A percentile compares a stretch with the other conserved stretches of the same genome.
Evolutionary conservation across 2,888 invertebrate species (phyloP).

Genomic region (Lottia gigantea): DNA sequence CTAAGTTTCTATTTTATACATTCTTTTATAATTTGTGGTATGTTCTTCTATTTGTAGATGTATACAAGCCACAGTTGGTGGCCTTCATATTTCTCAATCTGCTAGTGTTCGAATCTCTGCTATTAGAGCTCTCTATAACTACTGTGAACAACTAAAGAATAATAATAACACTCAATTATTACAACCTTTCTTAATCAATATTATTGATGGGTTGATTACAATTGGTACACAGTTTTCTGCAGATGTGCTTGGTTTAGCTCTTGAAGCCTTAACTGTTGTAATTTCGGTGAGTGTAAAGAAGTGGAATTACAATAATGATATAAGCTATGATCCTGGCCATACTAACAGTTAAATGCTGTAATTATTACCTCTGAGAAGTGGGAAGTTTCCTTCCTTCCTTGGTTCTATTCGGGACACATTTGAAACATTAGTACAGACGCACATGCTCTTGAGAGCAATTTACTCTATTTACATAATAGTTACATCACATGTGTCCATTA

Average conservation of each 20-base stretch:
- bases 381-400: no score
- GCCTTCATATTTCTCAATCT: conserved; percentile 71
- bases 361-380: no score
- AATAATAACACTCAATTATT: conserved; percentile 69
- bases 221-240: conserved; percentile 72
- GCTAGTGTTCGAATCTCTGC: conserved; percentile 73
- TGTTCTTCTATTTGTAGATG: conserved; percentile 60
- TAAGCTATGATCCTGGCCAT: not conserved
- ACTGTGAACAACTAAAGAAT: conserved; percentile 72
- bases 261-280: conserved; percentile 72
- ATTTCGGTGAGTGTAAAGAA: conserved; percentile 68
- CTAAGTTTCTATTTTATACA: no score
- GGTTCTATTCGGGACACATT: no score
- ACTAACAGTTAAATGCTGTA: no score
- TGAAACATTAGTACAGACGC: no score
- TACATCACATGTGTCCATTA: no score
- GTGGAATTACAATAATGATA: not conserved
- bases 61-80: conserved; percentile 73
- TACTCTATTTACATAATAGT: no score
- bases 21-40: not conserved
- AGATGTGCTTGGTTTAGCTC: conserved; percentile 71
- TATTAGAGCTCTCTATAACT: conserved; percentile 71
- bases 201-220: conserved; percentile 72
- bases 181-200: conserved; percentile 69
- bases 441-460: no score